Base-by-base conservation (phyloP, 2,888 invertebrate species). In the Campoplex nolae region DNA sequence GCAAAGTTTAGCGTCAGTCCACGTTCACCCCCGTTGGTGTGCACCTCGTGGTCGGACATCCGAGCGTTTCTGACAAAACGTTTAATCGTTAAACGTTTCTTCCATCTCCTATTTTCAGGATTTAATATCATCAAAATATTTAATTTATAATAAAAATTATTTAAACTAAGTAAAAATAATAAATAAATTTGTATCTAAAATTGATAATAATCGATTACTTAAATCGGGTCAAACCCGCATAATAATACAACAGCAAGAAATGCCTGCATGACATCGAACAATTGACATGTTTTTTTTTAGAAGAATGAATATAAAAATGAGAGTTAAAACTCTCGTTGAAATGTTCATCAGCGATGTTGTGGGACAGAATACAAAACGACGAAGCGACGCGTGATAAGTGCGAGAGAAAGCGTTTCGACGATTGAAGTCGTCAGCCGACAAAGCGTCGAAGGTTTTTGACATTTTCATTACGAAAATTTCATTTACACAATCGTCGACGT, bases 1-100 rank as follows among this genome's bases (percentile, higher is more conserved):
- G 77, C 76, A 56, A 85, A 85, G n/a, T 89, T 88, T 84, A 88
- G 79, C 89, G 80, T 89, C 91, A 92, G 92, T 92, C 80, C 89
- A 90, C 90, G 89, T 89, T 91, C 89, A 91, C 90, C 89, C 89
- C 87, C 87, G 90, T 84, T 62, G 79, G 86, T 68, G 88, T 71
- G 28, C 74, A 65, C 56, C 54, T 77, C 79, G 83, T 81, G 81
- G 56, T 73, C 83, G 83, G 62, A 62, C 76, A 32, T 79, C 7
- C 16, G 11, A 48, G 58, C 51, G 42, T 8, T 73, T 45, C 58
- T 54, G 23, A 54, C n/a, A 23, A 23, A 54, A 77, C 74, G 7
- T 42, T 23, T 42, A 11, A 62, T 7, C 16, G 32, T 62, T 62
- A 48, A 7, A 48, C 48, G 6, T 58, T 7, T 62, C 6, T 11